Conservation (phyloP, 1,140 invertebrate genomes). For the Bombus confusus region DNA sequence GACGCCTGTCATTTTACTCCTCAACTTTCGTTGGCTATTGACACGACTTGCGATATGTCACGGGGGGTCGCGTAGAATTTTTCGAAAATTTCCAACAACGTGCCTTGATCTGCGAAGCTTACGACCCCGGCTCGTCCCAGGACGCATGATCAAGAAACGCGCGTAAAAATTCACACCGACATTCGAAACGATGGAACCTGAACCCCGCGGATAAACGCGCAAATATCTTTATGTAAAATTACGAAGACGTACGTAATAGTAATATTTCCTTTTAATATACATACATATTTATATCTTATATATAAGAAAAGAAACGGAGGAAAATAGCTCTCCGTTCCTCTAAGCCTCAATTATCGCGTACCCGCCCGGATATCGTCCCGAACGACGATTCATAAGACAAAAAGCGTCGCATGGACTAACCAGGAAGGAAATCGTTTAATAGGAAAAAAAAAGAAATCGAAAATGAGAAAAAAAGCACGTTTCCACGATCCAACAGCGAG, state of each 20-base stretch:
- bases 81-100: background rate
- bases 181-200: background rate
- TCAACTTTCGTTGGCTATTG: background rate
- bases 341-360: slow-evolving; percentile 19
- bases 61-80: background rate
- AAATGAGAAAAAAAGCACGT: slow-evolving; percentile 22
- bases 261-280: background rate
- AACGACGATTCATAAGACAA: slow-evolving; percentile 18
- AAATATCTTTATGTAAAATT: slow-evolving; percentile 8
- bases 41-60: background rate
- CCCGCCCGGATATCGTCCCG: slow-evolving; percentile 14
- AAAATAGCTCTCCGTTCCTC: background rate
- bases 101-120: background rate
- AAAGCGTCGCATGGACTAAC: background rate
- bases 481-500: slow-evolving; percentile 28
- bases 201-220: background rate
- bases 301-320: slow-evolving; percentile 17
- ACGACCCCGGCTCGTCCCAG: background rate
- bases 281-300: background rate
- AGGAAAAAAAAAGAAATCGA: background rate
- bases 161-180: background rate
- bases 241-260: slow-evolving; percentile 15
- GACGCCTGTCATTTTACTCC: background rate
- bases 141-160: background rate
- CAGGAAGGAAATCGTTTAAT: background rate